Base-by-base conservation (phyloP, 2,113 vertebrate genomes). In the Stigmatopora nigra region DNA sequence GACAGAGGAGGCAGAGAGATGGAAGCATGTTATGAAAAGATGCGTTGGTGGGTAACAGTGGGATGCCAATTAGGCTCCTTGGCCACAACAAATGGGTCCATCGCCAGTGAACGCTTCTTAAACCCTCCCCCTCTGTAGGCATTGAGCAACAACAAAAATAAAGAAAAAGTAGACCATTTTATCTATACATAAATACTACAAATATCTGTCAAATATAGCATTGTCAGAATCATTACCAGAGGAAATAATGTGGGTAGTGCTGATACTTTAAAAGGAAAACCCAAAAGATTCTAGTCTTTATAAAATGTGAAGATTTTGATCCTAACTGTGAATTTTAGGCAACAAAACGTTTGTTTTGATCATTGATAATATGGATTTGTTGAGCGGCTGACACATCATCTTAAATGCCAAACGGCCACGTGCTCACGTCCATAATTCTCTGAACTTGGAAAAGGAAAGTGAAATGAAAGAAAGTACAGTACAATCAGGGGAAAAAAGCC, bases 11-110 rank as follows among this genome's bases (percentile, higher is more conserved):
- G 76, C 77, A 63, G 80, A 69, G 80, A 77, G 76, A 79, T 77
- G 73, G 76, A 80, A 80, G 82, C 79, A 82, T 82, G 75, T 82
- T 84, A 80, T 84, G 77, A 84, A 77, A 85, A 84, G 80, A 83
- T 80, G 84, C 78, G 84, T 84, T 73, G 72, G 84, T 83, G 81
- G 82, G 68, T 56, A 85, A 86, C 85, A 84, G 83, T 76, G 73
- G 85, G 83, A 84, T 68, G 87, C 87, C 87, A 88, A 88, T 88
- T 87, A 88, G 82, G 71, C 78, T 72, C 78, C 81, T 79, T 77
- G 84, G 81, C 81, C 81, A 80, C 77, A 67, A 76, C 61, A 67
- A 82, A 78, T 78, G 80, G 73, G 84, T 69, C 65, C 63, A 9
- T 6, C 58, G 82, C 82, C 83, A 86, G 25, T 64, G 76, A 82